Base-by-base conservation (phyloP, 2,888 invertebrate genomes). In the Sympetrum striolatum region DNA sequence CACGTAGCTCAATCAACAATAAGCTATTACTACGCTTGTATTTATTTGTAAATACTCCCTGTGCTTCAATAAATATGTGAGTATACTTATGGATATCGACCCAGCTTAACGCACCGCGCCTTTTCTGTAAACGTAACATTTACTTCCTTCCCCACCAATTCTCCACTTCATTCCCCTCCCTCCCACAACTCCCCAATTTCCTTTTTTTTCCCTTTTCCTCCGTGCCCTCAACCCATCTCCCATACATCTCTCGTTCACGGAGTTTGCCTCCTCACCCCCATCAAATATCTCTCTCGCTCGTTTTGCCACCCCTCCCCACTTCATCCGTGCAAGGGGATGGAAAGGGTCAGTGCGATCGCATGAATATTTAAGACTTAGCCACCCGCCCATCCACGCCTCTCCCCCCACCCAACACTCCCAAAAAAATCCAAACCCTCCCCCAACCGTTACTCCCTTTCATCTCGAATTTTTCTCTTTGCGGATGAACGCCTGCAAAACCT, bases 321-420 rank as follows among this genome's bases (percentile, higher is more conserved):
- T 44, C 44, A n/a, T 53, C 53, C 53, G 53, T 64, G n/a, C 64
- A 64, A 64, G 25, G 44, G 82, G 22, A 39, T 37, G 48, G 44
- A 48, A 39, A 25, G 86, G 86, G 86, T 82, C 86, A 86, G 86
- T 35, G 18, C 60, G 60, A 60, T 22, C 86, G 86, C 60, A 86
- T 86, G 86, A 86, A 86, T 86, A 86, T 86, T 86, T 86, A 86
- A 86, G 86, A 64, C 58, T 86, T 58, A 82, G 82, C 82, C 80
- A 80, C 35, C 81, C 81, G 22, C 81, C 44, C 44, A 44, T 48
- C 82, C 64, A 58, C 82, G 35, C 25, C 82, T 82, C 82, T 18
- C 48, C 53, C 81, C 3, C 53, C 64, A 6, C 25, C 22, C 64
- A 22, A n/a, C 64, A 44, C 44, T 25, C 5, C 39, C 44, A 39